Base-by-base conservation (phyloP, 1,140 invertebrate species). In the Sogatella furcifera region DNA sequence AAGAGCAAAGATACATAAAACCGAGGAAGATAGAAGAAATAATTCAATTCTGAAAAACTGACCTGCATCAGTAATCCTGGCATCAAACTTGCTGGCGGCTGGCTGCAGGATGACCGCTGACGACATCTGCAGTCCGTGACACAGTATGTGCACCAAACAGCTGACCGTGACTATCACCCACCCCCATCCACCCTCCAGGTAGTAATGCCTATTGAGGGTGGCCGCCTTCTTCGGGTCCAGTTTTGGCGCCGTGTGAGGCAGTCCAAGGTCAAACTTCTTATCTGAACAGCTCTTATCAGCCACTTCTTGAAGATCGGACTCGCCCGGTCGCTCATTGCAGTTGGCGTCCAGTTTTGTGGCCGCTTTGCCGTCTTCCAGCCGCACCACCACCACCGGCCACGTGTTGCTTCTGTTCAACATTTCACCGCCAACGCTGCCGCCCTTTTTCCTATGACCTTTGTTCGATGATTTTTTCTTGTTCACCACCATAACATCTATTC, bases 121-220 rank as follows among this genome's bases (percentile, higher is more conserved):
- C 9, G 70, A 66, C 56, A 77, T 66, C 49, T 78, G 77, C n/a
- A 78, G 62, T 15, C 77, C 77, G 55, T 77, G 71, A 43, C 71
- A 71, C 41, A 79, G 68, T 41, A 76, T 67, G 53, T 78, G 76
- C 5, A 80, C 78, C n/a, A 78, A 55, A 6, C 78, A 69, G 13
- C 78, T 78, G 31, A 78, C 80, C 9, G 71, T 74, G 21, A 78
- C 72, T 28, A 84, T 73, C 31, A 82, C 75, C 75, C 79, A 84
- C 14, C 82, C 82, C 82, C 82, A 84, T 4, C 80, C 80, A 13
- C 81, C 81, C 64, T 83, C 81, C 0, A 80, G 80, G 65, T 81
- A 83, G 68, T 81, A 81, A 60, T 84, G 79, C 64, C 77, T 68
- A 10, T 71, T 72, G 9, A 81, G 61, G 24, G 73, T 75, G 24